Evolutionary conservation across 1,140 invertebrate genomes (phyloP), one percentile per base, ranked within the genome.

Genomic region (Leptestheria dahalacensis): DNA sequence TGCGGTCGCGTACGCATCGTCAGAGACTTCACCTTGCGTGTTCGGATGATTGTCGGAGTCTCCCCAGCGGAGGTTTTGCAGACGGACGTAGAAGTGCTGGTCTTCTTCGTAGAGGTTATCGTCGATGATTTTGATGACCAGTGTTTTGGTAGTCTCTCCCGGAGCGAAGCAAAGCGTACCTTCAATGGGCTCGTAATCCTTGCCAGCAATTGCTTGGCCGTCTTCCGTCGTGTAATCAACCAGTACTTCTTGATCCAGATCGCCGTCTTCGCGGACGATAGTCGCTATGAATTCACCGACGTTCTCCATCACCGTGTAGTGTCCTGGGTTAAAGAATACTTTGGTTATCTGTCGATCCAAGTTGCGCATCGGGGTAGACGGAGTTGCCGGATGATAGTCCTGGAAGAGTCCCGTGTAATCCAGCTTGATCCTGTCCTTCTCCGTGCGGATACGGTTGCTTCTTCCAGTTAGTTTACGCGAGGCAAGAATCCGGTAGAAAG

Each of bases 41-140:
- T 25, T 49, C 25, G 26, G 47, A 15, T 29, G 20, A 3, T 26
- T 29, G n/a, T 26, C 23, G 2, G 24, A 23, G 24, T 65, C 63
- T 23, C 63, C 63, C 18, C 75, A 66, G 21, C 80, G 70, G 11
- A 81, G 66, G 68, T 85, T 83, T 60, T 70, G 75, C 3, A 86
- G 67, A 21, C 88, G 82, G 3, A 97, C 83, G 72, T 93, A 97
- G 73, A 99, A 98, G 71, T 97, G 91, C 75, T 99, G 95, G 71
- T 99, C 95, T 69, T 97, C 93, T 73, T 99, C 96, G 71, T 99
- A 99, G 1, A 98, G 84, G 60, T 99, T 95, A 69, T 99, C 96
- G 69, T 99, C 95, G 62, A 99, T 93, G 12, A 99, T 90, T 68
- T 91, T 86, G 20, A 96, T 76, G 23, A 77, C 78, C 69, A 91